These are phyloP conservation scores for Aix galericulata DNA, from an alignment of 2,113 vertebrate genomes.

Conservation along the genomic window DNA sequence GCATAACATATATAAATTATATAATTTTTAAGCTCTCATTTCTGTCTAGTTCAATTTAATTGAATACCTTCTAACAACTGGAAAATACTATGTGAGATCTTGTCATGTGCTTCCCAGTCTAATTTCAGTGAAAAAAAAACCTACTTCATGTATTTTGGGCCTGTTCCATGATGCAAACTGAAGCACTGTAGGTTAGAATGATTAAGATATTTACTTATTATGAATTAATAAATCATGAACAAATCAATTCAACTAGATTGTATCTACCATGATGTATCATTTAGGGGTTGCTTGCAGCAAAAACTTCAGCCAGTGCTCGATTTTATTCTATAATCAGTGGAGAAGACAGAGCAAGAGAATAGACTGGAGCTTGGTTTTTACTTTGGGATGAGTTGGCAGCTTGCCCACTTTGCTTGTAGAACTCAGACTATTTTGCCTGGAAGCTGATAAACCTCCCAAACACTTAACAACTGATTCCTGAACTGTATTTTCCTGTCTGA, in stretches of 20 bases:
- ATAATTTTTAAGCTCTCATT: background rate
- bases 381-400: background rate
- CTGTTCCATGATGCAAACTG: background rate
- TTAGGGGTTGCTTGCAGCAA: background rate
- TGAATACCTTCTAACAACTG: background rate
- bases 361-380: background rate
- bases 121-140: background rate
- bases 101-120: background rate
- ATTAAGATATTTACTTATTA: background rate
- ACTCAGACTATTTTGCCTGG: background rate
- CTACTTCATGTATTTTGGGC: background rate
- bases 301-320: background rate
- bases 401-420: background rate
- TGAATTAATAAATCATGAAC: conserved; percentile 9
- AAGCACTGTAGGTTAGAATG: background rate
- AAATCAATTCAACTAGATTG: background rate
- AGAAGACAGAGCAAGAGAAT: background rate
- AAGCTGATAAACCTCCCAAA: background rate
- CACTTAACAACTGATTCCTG: background rate
- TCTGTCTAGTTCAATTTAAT: background rate
- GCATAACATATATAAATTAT: too few species aligned
- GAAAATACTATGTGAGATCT: background rate
- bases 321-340: background rate
- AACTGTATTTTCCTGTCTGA: background rate
- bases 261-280: background rate